These are phyloP conservation scores for Capreolus pygargus DNA, from an alignment of 2,113 vertebrate genomes.

Conservation along the genomic window DNA sequence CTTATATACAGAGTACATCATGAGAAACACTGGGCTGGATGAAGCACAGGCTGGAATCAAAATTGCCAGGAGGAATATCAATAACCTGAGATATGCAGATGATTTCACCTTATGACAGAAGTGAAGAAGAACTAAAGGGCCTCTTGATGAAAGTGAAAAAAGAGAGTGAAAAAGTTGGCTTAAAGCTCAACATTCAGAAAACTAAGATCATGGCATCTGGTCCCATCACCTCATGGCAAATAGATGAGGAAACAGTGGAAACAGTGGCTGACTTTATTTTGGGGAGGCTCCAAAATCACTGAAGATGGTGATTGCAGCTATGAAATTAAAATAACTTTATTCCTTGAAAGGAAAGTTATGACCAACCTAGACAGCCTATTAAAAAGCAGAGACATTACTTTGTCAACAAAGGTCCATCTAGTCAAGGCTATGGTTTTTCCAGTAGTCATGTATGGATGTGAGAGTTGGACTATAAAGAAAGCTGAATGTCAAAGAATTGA, in stretches of 20 bases:
- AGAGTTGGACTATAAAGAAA: neutral
- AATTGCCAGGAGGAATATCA: neutral
- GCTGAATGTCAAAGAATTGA: neutral
- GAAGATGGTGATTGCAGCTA: neutral
- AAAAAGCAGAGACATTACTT: neutral
- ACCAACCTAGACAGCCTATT: neutral
- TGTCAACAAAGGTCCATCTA: neutral
- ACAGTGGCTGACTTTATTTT: neutral
- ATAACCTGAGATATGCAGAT: neutral
- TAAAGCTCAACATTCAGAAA: neutral
- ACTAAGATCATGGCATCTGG: neutral
- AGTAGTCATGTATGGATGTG: neutral
- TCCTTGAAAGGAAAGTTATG: neutral
- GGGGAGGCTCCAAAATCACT: neutral
- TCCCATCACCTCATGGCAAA: neutral
- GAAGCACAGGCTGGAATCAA: neutral
- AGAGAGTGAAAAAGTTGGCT: neutral
- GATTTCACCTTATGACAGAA: neutral
- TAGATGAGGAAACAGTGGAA: neutral
- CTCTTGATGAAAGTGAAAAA: neutral
- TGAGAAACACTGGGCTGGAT: neutral
- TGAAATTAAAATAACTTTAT: neutral
- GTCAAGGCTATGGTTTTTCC: neutral
- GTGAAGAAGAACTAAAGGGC: neutral
- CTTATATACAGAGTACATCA: neutral